Evolutionary conservation across 2,888 invertebrate genomes (phyloP), one percentile per base, ranked within the genome.

Genomic region (Sesia apiformis): DNA sequence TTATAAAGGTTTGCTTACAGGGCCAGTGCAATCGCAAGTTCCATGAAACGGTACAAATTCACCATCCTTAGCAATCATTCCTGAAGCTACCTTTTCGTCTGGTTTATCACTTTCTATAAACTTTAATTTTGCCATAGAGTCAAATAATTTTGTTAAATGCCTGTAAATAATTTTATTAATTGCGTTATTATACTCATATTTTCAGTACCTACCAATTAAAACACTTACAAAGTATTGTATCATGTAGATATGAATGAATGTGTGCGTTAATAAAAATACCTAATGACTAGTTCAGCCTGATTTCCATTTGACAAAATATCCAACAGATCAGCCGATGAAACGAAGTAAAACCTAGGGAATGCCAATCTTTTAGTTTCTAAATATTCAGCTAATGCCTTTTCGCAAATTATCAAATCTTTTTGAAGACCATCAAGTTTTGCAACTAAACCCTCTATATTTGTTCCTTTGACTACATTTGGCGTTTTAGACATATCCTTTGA

Each of bases 251-350:
- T 42, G 23, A 23, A 23, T 23, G 23, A 23, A 23, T 23, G 23
- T 23, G 23, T 23, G 23, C 2, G 23, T 49, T 39, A 53, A 40
- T 52, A 52, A 39, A 51, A 5, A 43, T 68, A 88, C 90, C 89
- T 84, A 40, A 94, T 94, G 4, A 97, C 96, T 63, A 95, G 85
- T 69, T 94, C 93, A 4, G 98, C 98, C 75, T 97, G 96, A 77
- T 97, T 98, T 58, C 98, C 98, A 79, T 98, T 98, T 7, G 98
- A 98, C 52, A 98, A 90, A 64, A 98, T 95, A 79, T 98, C 98
- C 58, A 98, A 84, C 54, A 98, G 88, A 90, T 98, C 98, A 53
- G 97, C 97, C 5, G 98, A 97, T 5, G 98, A 98, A 1, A 98
- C 97, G 82, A 98, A 98, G 87, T 98, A 98, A 87, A 98, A 98